Evolutionary conservation across 1,140 invertebrate species (phyloP).

Genomic region (Heliothis virescens): DNA sequence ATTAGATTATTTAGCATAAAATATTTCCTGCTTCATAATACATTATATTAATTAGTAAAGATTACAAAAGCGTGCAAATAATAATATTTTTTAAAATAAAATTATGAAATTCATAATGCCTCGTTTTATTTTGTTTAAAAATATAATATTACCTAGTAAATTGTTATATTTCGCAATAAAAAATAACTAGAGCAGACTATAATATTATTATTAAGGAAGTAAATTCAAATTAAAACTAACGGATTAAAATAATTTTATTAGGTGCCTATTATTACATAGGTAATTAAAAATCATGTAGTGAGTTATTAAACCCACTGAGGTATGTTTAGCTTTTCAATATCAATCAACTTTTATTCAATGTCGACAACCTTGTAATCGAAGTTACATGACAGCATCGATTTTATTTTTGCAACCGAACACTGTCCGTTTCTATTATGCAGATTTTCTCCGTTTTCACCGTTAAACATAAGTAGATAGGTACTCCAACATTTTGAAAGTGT

Average conservation of each 20-base stretch:
- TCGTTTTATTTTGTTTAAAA: not conserved
- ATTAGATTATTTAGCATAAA: too few species aligned
- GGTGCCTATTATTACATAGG: too few species aligned
- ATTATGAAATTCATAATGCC: too few species aligned
- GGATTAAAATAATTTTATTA: not conserved
- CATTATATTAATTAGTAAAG: too few species aligned
- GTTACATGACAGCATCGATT: not conserved
- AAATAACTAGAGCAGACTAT: not conserved
- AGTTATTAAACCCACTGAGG: too few species aligned
- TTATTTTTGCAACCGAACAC: not conserved
- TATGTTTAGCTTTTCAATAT: slow-evolving; percentile 1
- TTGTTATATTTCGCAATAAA: not conserved
- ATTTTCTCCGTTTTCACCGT: not conserved
- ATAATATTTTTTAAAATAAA: too few species aligned
- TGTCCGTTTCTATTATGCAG: not conserved
- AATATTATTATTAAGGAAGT: not conserved
- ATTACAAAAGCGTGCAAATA: too few species aligned
- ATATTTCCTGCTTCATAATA: too few species aligned
- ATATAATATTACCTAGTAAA: not conserved
- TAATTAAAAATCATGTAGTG: too few species aligned
- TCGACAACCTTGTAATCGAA: slow-evolving; percentile 11
- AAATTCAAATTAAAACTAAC: not conserved
- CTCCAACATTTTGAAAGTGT: too few species aligned
- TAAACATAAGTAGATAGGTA: too few species aligned
- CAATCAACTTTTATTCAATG: not conserved